A percentile compares a stretch with the other conserved stretches of the same genome.
Evolutionary conservation across 2,888 invertebrate genomes (phyloP).

Genomic region (Kryphioiulus occultus): DNA sequence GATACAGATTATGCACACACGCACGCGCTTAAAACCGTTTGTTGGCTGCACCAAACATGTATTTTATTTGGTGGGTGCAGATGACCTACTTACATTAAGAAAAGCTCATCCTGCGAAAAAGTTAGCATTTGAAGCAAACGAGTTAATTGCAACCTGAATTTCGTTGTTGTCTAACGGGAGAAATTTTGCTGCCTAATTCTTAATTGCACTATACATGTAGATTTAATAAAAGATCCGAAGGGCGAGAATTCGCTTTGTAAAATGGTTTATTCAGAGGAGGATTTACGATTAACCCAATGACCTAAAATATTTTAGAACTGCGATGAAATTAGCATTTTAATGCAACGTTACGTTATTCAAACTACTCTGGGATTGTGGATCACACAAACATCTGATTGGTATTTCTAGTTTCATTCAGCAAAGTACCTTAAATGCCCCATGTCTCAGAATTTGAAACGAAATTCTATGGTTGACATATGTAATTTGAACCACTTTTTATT

Average conservation of each 20-base stretch:
- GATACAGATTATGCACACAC: conserved; percentile 26
- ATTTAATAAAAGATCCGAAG: neutral
- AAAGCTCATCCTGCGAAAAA: neutral
- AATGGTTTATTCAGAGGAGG: neutral
- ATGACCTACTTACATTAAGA: neutral
- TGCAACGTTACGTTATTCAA: neutral
- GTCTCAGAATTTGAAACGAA: too few relatives aligned
- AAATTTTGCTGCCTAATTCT: neutral
- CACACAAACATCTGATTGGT: neutral
- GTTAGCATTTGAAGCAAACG: neutral
- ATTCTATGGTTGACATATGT: too few relatives aligned
- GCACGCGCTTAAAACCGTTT: neutral
- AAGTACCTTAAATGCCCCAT: neutral
- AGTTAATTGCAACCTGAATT: neutral
- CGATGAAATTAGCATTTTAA: conserved; percentile 10
- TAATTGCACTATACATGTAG: neutral
- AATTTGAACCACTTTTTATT: too few relatives aligned
- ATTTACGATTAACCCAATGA: neutral
- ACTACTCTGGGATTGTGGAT: neutral
- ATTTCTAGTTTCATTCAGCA: too few relatives aligned
- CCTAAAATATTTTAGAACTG: neutral
- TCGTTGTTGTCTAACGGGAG: neutral
- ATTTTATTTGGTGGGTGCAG: neutral
- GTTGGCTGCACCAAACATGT: neutral
- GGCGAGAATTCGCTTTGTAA: neutral